These are phyloP conservation scores for Phocides pigmalion DNA, from an alignment of 1,140 invertebrate genomes.

Conservation along the genomic window DNA sequence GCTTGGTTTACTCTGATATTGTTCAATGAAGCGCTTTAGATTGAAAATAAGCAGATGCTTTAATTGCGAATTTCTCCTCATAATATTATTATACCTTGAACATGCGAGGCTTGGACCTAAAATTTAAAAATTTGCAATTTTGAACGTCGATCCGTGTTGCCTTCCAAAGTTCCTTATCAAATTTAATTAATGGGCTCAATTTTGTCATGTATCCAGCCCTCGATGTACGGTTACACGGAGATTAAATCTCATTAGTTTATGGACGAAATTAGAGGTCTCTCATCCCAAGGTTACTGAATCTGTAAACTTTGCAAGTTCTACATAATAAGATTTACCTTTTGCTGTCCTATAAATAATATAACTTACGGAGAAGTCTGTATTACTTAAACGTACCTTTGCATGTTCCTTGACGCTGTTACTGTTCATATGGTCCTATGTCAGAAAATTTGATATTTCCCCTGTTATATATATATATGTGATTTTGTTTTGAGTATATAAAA, in stretches of 20 bases:
- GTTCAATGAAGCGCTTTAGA: slow-evolving; percentile 48
- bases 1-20: slow-evolving; percentile 43
- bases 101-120: slow-evolving; percentile 2
- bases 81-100: slow-evolving; percentile 33
- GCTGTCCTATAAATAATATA: slow-evolving; percentile 2
- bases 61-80: slow-evolving; percentile 38
- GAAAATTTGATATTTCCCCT: neutral
- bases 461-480: neutral
- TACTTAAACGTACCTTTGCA: neutral
- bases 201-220: slow-evolving; percentile 19
- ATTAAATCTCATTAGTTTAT: slow-evolving; percentile 33
- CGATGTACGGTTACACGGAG: slow-evolving; percentile 20
- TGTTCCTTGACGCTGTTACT: neutral
- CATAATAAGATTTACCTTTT: slow-evolving; percentile 25
- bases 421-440: neutral
- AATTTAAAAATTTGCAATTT: slow-evolving; percentile 16
- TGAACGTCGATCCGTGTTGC: slow-evolving; percentile 10
- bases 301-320: slow-evolving; percentile 15
- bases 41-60: slow-evolving; percentile 41
- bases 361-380: neutral
- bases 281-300: neutral
- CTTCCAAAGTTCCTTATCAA: slow-evolving; percentile 21
- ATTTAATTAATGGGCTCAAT: slow-evolving; percentile 32
- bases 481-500: neutral
- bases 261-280: slow-evolving; percentile 18